Percentiles rank a stretch among this genome's conserved stretches.
These are phyloP conservation scores for Drosophila niveifrons DNA, from an alignment of 2,888 invertebrate species.

Conservation along the genomic window DNA sequence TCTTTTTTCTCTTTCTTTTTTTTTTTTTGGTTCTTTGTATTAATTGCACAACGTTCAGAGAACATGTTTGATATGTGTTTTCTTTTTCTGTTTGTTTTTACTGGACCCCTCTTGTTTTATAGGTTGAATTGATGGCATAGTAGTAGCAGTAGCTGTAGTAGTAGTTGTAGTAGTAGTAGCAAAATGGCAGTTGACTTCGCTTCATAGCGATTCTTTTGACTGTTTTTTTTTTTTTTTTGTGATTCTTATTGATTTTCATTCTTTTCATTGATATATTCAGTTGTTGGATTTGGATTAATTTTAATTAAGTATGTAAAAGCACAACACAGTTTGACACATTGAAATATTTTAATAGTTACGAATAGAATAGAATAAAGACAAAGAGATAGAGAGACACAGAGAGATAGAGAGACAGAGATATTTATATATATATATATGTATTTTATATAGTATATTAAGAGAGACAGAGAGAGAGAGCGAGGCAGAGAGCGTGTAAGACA, in stretches of 20 bases:
- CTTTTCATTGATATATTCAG: conserved; percentile 28
- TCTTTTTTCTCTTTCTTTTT: conserved; percentile 37
- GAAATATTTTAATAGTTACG: conserved; percentile 65
- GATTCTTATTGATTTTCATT: conserved; percentile 38
- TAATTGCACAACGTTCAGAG: conserved; percentile 82
- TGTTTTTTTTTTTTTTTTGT: conserved; percentile 38
- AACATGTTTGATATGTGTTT: conserved; percentile 51
- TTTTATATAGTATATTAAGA: conserved; percentile 20
- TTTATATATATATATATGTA: conserved; percentile 14
- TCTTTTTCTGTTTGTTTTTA: conserved; percentile 48
- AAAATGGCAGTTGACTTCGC: conserved; percentile 29
- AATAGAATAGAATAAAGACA: conserved; percentile 43
- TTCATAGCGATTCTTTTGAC: conserved; percentile 34
- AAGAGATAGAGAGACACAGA: conserved; percentile 37
- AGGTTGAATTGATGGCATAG: conserved; percentile 59
- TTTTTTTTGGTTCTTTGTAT: conserved; percentile 44
- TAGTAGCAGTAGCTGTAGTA: conserved; percentile 6
- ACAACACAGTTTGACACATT: conserved; percentile 81
- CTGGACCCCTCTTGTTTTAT: conserved; percentile 83
- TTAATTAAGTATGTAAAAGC: conserved; percentile 70
- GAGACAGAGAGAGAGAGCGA: conserved; percentile 45
- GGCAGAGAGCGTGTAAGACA: conserved; percentile 52
- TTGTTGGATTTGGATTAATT: conserved; percentile 46
- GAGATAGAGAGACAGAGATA: conserved; percentile 34
- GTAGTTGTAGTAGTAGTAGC: conserved; percentile 15